These are phyloP conservation scores for Eugnorisma glareosa DNA, from an alignment of 2,888 invertebrate species.

Conservation along the genomic window DNA sequence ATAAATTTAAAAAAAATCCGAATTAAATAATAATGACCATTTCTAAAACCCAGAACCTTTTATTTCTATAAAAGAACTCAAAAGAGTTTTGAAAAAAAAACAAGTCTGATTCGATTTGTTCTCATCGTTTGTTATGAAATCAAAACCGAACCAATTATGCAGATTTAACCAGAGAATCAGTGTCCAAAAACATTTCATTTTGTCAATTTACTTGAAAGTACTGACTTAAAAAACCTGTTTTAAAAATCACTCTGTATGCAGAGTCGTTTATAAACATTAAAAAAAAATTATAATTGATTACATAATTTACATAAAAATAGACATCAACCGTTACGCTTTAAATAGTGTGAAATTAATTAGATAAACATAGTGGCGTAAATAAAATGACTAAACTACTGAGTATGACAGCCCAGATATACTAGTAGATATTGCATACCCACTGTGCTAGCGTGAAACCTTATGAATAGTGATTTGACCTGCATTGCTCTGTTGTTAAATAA, in stretches of 20 bases:
- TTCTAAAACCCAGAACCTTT: neutral
- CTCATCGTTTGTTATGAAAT: neutral
- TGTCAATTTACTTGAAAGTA: neutral
- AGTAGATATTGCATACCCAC: neutral
- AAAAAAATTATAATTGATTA: slow-evolving; percentile 4
- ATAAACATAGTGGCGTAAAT: neutral
- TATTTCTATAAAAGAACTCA: neutral
- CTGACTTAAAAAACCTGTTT: neutral
- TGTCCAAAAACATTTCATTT: neutral
- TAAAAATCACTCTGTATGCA: neutral
- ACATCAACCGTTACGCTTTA: neutral
- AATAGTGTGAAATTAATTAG: slow-evolving; percentile 8
- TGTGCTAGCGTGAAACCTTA: slow-evolving; percentile 35
- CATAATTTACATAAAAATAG: slow-evolving; percentile 20
- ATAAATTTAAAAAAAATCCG: too few species aligned
- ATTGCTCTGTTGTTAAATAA: neutral
- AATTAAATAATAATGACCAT: neutral
- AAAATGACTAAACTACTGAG: neutral
- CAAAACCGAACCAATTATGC: neutral
- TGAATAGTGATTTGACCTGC: slow-evolving; percentile 32
- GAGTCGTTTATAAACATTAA: neutral
- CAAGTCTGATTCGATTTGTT: neutral
- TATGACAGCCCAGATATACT: neutral
- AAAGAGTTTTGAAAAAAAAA: neutral
- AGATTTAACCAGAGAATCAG: too few species aligned